Evolutionary conservation across 2,797 vertebrate species (phyloP).

Genomic region (Ceyx erithaca): DNA sequence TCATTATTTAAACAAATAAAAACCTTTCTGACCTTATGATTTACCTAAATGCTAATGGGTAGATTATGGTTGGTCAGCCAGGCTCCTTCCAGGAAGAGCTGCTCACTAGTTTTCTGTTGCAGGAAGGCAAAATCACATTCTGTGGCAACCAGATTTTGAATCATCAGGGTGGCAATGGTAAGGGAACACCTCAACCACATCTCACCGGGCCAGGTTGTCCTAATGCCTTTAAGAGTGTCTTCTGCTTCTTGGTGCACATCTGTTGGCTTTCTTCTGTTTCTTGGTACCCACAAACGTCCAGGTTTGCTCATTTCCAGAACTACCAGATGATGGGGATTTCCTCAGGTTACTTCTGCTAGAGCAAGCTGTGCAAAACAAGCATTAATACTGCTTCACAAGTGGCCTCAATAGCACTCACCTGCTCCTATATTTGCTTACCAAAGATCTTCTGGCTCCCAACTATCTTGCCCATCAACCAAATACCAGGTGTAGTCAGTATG

Average conservation of each 20-base stretch:
- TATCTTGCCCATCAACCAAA: not conserved
- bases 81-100: not conserved
- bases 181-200: not conserved
- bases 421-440: not conserved
- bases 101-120: not conserved
- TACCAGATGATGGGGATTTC: not conserved
- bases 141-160: not conserved
- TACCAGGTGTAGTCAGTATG: not conserved
- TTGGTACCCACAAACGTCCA: not conserved
- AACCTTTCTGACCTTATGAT: not conserved
- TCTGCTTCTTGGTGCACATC: not conserved
- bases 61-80: not conserved
- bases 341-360: fast-evolving
- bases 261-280: not conserved
- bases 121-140: not conserved
- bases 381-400: not conserved
- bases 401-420: fast-evolving
- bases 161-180: not conserved
- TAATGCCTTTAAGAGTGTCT: not conserved
- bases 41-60: not conserved
- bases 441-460: not conserved
- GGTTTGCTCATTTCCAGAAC: not conserved
- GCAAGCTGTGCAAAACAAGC: not conserved
- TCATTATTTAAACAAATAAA: not conserved
- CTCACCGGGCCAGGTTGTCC: not conserved